Base-by-base conservation (phyloP, 2,113 vertebrate genomes). In the Tyto alba region DNA sequence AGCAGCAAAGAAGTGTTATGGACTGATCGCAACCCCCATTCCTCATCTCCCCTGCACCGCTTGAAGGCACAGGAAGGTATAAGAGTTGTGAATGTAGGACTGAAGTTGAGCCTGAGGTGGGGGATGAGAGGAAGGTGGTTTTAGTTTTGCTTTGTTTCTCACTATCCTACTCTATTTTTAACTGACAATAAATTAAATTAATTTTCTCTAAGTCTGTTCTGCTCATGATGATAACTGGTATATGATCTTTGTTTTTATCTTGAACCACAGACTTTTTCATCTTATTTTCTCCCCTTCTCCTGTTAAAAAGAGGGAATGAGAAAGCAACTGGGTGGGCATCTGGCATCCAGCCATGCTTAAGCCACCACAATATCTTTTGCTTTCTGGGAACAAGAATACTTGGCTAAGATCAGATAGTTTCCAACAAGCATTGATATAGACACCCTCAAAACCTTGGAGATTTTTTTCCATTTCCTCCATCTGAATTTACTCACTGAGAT, bases 21-120 rank as follows among this genome's bases (percentile, higher is more conserved):
- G 15, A n/a, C 7, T 56, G 11, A 62, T 9, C 0, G 1, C 23
- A n/a, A 27, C 3, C 2, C 6, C 8, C 13, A 30, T 55, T 83
- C 64, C 13, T 22, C 16, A 17, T 43, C 26, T 75, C 3, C 6
- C 11, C 23, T 82, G 16, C 9, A 36, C 16, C 2, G 1, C 5
- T 27, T 2, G 1, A 20, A 16, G 20, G 2, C 9, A 23, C 10
- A 20, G 11, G 3, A 5, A 52, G 7, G 15, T 45, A 56, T 25
- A 75, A 34, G 4, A 41, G 7, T 10, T 52, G 19, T 5, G 17
- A 75, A 41, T 45, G 25, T 66, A 84, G 12, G 22, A 48, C 32
- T 48, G n/a, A 86, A 38, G 4, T 7, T 55, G 10, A 82, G 30
- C 11, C 36, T 60, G 57, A n/a, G 25, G 11, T 45, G 21, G 1